Base-by-base conservation (phyloP, 2,113 vertebrate species). In the Paradoxurus hermaphroditus region DNA sequence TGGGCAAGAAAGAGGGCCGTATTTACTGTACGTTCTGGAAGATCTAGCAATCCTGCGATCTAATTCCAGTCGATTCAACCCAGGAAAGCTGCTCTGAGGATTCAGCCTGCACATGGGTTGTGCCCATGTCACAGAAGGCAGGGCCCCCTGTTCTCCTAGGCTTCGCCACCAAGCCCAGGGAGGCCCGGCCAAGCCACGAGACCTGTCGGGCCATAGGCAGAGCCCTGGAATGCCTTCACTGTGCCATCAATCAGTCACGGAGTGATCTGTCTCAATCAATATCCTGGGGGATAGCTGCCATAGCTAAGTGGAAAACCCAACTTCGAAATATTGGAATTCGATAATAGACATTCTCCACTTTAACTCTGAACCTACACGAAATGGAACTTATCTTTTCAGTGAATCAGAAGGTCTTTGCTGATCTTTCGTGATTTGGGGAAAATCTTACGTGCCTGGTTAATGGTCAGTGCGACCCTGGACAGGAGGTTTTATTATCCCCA, bases 321-420 rank as follows among this genome's bases (percentile, higher is more conserved):
- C n/a, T 94, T 92, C 51, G 36, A 79, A 79, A 92, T 73, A 90
- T 18, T 91, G 67, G 46, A 93, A 63, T 67, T 21, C 5, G 62
- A 59, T 79, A 86, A 92, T 39, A 85, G 92, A 82, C 53, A 77
- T 27, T 85, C 31, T 90, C 79, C n/a, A 63, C 12, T 78, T 93
- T 41, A 46, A 96, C 23, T 29, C 82, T 13, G 34, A 92, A 67
- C 5, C 18, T 83, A 12, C 4, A 27, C 23, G 39, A 65, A 62
- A 44, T 15, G 41, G 62, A 65, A 87, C 72, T 59, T 83, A 67
- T 41, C 88, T 44, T 91, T 88, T 93, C 77, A 87, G n/a, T 21
- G 56, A 92, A 56, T 95, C 95, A 46, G 85, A 46, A 82, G 73
- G 77, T 27, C 65, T 67, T 92, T 36, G 9, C 1, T 0, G 39